Conservation (phyloP, 2,113 vertebrate genomes). For the Lontra canadensis region DNA sequence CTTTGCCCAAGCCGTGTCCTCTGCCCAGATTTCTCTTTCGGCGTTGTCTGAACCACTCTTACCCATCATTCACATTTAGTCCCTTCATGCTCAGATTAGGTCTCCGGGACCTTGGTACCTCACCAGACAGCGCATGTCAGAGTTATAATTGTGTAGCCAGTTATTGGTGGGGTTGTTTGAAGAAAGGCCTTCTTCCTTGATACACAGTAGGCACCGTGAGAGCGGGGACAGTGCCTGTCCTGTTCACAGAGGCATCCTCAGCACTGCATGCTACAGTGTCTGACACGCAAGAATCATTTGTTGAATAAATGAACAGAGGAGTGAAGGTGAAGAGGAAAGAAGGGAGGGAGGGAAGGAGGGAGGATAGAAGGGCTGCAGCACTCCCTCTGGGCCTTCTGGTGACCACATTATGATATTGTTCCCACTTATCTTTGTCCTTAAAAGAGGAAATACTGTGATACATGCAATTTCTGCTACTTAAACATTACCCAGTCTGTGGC, state of each 20-base stretch:
- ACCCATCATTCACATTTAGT: neutral
- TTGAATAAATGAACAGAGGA: neutral
- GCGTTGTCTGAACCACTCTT: neutral
- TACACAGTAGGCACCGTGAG: neutral
- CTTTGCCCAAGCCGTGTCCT: neutral
- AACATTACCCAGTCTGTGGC: too few relatives aligned
- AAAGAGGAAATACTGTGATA: neutral
- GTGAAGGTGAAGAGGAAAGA: too few relatives aligned
- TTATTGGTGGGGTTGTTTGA: neutral
- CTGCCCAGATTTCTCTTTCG: neutral
- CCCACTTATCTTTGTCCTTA: neutral
- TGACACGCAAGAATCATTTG: neutral
- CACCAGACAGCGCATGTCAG: neutral
- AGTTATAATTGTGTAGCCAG: neutral
- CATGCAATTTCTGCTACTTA: neutral
- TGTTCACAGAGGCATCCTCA: neutral
- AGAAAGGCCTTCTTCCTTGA: neutral
- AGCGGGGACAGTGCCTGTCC: neutral
- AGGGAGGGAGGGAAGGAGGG: too few relatives aligned
- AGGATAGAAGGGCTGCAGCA: neutral
- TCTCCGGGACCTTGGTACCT: neutral
- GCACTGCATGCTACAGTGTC: neutral
- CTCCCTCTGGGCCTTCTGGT: neutral
- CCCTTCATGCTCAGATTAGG: neutral
- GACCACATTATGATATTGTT: neutral